Percentiles rank a stretch among this genome's conserved stretches.
phyloP scores from a whole-genome alignment of 2,797 vertebrate genomes.

The Crocidura indochinensis region DNA sequence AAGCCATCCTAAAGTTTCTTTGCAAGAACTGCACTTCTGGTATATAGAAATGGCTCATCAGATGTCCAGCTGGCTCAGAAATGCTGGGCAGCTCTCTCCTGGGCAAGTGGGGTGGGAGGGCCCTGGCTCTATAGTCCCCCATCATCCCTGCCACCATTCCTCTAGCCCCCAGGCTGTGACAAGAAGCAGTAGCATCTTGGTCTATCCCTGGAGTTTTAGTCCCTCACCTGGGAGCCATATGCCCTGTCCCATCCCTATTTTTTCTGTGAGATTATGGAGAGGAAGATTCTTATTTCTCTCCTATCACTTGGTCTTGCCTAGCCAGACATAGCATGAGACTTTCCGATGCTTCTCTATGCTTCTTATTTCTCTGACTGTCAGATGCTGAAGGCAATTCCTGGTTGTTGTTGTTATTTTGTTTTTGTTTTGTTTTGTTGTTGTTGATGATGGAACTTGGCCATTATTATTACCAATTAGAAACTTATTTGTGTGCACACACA shows the following conservation, averaged over 20 bases:
- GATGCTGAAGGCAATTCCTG: not conserved
- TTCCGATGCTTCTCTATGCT: not conserved
- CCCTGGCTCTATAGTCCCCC: no score
- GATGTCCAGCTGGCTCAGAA: not conserved
- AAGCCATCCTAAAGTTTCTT: not conserved
- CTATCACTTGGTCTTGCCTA: not conserved
- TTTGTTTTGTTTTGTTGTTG: no score
- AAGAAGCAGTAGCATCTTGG: no score
- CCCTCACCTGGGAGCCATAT: not conserved
- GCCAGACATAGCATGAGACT: not conserved
- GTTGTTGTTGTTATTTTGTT: not conserved
- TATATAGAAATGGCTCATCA: not conserved
- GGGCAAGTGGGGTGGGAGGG: no score
- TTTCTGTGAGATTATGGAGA: not conserved
- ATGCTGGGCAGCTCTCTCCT: not conserved
- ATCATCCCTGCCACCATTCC: no score
- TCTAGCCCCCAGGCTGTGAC: no score
- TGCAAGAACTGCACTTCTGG: not conserved
- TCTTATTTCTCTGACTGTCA: not conserved
- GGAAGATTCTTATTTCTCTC: not conserved
- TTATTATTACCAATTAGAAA: conserved; percentile 16
- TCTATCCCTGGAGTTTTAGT: not conserved
- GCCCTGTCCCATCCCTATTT: not conserved
- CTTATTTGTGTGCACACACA: not conserved
- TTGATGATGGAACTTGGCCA: not conserved